A percentile compares a stretch with the other conserved stretches of the same genome.
Conservation (phyloP, 1,140 invertebrate genomes). For the Vollenhovia emeryi region DNA sequence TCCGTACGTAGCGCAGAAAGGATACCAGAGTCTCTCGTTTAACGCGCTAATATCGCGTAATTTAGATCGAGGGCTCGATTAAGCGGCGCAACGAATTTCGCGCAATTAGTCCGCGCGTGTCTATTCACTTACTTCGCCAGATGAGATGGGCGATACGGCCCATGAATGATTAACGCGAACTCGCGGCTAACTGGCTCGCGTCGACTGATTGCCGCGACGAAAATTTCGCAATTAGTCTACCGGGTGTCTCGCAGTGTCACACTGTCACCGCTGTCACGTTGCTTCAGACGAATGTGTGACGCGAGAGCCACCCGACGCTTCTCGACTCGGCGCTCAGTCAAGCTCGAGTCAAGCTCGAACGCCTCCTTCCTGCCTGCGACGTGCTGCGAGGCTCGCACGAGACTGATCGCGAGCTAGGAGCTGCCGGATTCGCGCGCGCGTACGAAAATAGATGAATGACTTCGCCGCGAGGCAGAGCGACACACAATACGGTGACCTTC, state of each 20-base stretch:
- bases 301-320: too few relatives aligned
- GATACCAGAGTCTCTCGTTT: neutral
- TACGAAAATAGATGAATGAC: constrained; percentile 67
- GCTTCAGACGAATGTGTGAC: neutral
- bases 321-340: neutral
- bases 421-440: neutral
- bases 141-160: constrained; percentile 70
- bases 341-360: neutral
- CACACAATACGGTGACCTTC: constrained; percentile 52
- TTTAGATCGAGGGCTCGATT: constrained; percentile 6
- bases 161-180: constrained; percentile 61
- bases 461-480: constrained; percentile 43
- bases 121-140: constrained; percentile 73
- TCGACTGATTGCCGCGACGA: neutral
- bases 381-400: constrained; percentile 23
- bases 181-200: neutral
- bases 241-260: neutral
- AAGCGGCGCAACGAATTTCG: constrained; percentile 3
- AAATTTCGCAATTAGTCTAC: constrained; percentile 36
- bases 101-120: neutral
- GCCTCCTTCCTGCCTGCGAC: constrained; percentile 14
- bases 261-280: neutral
- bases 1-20: too few relatives aligned
- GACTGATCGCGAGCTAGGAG: constrained; percentile 65
- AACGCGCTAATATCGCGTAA: neutral